A percentile compares a stretch with the other conserved stretches of the same genome.
Evolutionary conservation across 2,113 vertebrate species (phyloP).

Genomic region (Lasiurus cinereus): DNA sequence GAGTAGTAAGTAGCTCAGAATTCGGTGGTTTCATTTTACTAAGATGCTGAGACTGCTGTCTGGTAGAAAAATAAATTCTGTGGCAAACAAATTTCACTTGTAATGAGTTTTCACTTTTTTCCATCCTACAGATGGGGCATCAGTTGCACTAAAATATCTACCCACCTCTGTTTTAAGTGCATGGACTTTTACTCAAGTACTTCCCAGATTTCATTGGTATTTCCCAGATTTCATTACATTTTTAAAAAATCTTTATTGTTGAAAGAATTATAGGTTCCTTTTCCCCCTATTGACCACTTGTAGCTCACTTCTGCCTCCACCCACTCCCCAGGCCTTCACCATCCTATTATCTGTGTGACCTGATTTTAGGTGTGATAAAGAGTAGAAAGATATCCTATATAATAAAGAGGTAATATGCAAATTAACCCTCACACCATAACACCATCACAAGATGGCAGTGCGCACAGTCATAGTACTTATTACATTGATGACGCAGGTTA

Average conservation of each 20-base stretch:
- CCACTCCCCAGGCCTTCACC: too few relatives aligned
- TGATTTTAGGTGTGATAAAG: background rate
- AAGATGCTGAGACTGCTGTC: background rate
- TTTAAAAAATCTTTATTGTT: background rate
- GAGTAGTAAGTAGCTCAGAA: background rate
- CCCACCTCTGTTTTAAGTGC: background rate
- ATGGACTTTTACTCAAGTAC: background rate
- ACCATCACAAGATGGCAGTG: too few relatives aligned
- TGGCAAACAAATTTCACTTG: background rate
- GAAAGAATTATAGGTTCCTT: too few relatives aligned
- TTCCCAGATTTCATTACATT: background rate
- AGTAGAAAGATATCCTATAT: background rate
- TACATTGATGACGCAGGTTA: background rate
- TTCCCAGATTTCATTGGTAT: background rate
- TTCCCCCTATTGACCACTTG: too few relatives aligned
- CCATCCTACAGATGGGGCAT: background rate
- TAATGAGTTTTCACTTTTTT: background rate
- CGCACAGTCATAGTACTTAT: background rate
- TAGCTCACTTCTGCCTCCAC: too few relatives aligned
- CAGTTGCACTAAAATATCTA: background rate
- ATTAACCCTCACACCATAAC: too few relatives aligned
- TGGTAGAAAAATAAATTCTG: slow-evolving; percentile 10
- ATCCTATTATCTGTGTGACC: background rate
- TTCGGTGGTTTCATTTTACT: background rate
- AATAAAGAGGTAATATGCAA: too few relatives aligned